phyloP scores from a whole-genome alignment of 2,113 vertebrate species.

The Ranitomeya imitator region DNA sequence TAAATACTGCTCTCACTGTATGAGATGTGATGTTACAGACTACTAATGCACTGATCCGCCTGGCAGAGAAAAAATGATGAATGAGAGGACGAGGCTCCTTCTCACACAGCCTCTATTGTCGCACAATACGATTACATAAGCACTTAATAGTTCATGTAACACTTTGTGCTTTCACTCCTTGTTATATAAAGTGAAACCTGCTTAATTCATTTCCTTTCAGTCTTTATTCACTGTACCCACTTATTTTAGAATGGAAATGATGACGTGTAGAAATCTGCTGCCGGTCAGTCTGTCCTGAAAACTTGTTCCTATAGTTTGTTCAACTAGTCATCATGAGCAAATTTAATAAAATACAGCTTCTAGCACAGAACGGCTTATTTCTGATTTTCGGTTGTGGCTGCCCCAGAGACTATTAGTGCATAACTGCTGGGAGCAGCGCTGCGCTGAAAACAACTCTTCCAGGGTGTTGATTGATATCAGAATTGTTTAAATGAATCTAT shows the following conservation, averaged over 20 bases:
- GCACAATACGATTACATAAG: background rate
- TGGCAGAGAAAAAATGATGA: background rate
- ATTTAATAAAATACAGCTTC: background rate
- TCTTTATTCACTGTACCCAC: background rate
- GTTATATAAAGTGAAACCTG: background rate
- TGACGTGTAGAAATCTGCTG: background rate
- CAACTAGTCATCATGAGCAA: background rate
- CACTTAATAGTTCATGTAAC: background rate
- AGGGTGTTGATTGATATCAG: background rate
- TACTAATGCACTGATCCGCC: background rate
- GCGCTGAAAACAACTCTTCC: too few species aligned
- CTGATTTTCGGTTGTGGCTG: background rate
- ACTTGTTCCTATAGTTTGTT: background rate
- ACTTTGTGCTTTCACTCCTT: background rate
- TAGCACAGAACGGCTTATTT: background rate
- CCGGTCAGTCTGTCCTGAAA: background rate
- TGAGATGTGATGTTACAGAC: background rate
- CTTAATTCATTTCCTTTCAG: background rate
- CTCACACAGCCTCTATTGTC: background rate
- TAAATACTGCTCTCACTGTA: background rate
- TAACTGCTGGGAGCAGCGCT: too few species aligned
- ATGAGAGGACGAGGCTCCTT: background rate
- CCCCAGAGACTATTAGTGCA: background rate
- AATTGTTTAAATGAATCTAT: too few species aligned
- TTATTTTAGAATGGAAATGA: background rate